Base-by-base conservation (phyloP, 2,888 invertebrate species). In the Tipula lateralis region DNA sequence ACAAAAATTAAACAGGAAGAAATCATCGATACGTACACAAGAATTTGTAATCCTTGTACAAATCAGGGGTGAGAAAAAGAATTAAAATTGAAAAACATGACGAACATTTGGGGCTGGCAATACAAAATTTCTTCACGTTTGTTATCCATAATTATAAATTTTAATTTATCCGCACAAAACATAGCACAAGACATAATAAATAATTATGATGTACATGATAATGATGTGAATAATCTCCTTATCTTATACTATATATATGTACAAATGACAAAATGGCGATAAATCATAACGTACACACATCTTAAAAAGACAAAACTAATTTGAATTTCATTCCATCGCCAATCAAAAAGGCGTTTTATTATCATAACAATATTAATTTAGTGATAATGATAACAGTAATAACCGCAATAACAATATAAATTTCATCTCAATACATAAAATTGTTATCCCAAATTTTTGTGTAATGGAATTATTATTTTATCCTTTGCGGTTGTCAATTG, bases 341-440 rank as follows among this genome's bases (percentile, higher is more conserved):
- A 66, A 66, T 66, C 66, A 66, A 24, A 44, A 66, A 66, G 66
- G 66, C 66, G 66, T 66, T 66, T 9, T 66, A 66, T 66, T 66
- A 24, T 24, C 66, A 66, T 66, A 66, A 66, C 24, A 66, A 66
- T 66, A 24, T 66, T 66, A 66, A 66, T 66, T 66, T 66, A 7
- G 24, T 2, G 9, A 66, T 66, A 66, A 66, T 66, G 24, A 24
- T 19, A 66, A 24, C 66, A 12, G 24, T 24, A 66, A 66, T 66
- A 66, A 66, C 7, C 66, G 12, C 9, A 66, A 66, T 66, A 66
- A 66, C 24, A 66, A 66, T 66, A 24, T 66, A 66, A 66, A 66
- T 66, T 66, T 66, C 24, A 66, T 66, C 66, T 66, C 66, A 66
- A 66, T 66, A 66, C 66, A 66, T 66, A 66, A 66, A 66, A 66